Conservation (phyloP, 2,113 vertebrate species). For the Electrona antarctica region DNA sequence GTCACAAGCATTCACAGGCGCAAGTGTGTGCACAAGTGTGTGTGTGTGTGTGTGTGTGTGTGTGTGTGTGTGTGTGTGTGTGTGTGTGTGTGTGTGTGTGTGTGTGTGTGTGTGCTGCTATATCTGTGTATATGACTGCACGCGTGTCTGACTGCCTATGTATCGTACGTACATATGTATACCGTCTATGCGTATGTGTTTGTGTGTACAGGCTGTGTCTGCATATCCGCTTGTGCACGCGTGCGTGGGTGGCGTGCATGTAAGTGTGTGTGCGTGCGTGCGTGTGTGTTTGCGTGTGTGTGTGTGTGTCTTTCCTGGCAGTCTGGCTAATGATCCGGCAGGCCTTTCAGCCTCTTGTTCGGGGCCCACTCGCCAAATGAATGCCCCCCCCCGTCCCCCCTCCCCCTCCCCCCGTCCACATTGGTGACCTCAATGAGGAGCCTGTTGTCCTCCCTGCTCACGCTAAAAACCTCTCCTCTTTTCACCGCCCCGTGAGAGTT, state of each 20-base stretch:
- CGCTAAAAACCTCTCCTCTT: conserved; percentile 66
- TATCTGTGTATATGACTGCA: neutral
- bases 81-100: neutral
- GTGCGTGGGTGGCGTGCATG: neutral
- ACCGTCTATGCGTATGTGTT: neutral
- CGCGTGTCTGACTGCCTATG: too few species aligned
- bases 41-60: neutral
- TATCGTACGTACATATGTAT: neutral
- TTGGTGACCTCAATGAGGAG: conserved; percentile 74
- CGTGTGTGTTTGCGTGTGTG: neutral
- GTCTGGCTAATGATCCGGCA: conserved; percentile 67
- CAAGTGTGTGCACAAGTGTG: neutral
- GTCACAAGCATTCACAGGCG: too few species aligned
- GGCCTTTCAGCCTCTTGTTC: conserved; percentile 65
- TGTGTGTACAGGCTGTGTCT: neutral
- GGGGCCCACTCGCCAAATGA: conserved; percentile 63
- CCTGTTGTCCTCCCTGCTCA: conserved; percentile 64
- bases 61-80: conserved; percentile 2
- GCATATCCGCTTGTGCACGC: neutral
- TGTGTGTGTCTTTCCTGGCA: conserved; percentile 46
- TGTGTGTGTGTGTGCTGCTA: neutral
- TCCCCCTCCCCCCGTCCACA: conserved; percentile 59
- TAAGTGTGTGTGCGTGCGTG: neutral
- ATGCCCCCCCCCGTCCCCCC: conserved; percentile 33
- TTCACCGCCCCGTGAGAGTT: conserved; percentile 71